phyloP scores from a whole-genome alignment of 2,888 invertebrate genomes.

The Penaeus monodon region DNA sequence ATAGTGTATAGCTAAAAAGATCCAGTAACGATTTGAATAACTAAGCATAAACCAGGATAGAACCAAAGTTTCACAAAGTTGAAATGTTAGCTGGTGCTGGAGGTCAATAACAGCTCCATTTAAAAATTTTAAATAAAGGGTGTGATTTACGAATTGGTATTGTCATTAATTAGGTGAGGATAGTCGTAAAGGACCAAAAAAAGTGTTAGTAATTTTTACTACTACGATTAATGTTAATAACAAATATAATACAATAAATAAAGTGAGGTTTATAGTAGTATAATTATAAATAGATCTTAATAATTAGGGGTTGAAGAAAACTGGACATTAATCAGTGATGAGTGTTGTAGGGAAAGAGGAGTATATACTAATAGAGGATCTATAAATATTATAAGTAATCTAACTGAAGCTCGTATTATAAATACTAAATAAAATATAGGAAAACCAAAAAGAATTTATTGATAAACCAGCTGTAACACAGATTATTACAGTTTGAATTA shows the following conservation, averaged over 20 bases:
- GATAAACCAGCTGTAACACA: too few relatives aligned
- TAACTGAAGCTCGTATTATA: not conserved
- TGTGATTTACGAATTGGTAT: not conserved
- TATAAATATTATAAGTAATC: too few relatives aligned
- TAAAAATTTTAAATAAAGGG: not conserved
- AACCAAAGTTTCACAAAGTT: slow-evolving; percentile 78
- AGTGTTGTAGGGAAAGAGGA: too few relatives aligned
- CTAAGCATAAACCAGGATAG: slow-evolving; percentile 77
- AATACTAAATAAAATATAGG: not conserved
- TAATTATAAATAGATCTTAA: too few relatives aligned
- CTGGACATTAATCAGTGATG: too few relatives aligned
- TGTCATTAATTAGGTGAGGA: not conserved
- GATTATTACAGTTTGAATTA: not conserved
- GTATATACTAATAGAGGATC: too few relatives aligned
- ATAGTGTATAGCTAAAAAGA: too few relatives aligned
- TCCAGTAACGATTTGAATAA: too few relatives aligned
- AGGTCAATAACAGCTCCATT: not conserved
- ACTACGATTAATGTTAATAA: not conserved
- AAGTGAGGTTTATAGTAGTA: too few relatives aligned
- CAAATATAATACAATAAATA: too few relatives aligned
- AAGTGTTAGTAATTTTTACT: slow-evolving; percentile 7
- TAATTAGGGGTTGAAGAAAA: too few relatives aligned
- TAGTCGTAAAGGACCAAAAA: not conserved
- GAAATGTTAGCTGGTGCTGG: slow-evolving; percentile 72
- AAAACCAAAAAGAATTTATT: too few relatives aligned